Evolutionary conservation across 1,140 invertebrate species (phyloP).

Genomic region (Acromyrmex heyeri): DNA sequence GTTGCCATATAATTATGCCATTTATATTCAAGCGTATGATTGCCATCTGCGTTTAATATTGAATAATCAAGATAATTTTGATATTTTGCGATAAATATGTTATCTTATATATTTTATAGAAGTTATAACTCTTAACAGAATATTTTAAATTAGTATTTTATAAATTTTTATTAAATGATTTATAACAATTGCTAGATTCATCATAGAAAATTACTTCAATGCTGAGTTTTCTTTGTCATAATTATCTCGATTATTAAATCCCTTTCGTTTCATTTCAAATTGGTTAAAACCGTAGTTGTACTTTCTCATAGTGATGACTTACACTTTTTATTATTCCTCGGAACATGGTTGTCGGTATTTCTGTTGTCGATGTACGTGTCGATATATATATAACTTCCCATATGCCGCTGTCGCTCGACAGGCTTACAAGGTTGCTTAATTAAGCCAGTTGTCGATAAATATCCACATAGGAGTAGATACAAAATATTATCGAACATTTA

Average conservation of each 20-base stretch:
- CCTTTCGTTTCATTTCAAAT: not conserved
- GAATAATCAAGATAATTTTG: constrained; percentile 29
- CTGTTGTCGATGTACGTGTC: constrained; percentile 1
- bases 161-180: not conserved
- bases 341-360: constrained; percentile 10
- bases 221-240: not conserved
- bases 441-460: constrained; percentile 58
- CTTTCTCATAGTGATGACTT: not conserved
- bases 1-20: constrained; percentile 15
- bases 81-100: not conserved
- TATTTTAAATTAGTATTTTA: not conserved
- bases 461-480: not conserved
- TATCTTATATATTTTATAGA: not conserved
- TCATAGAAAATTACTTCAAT: not conserved
- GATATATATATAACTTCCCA: constrained; percentile 26
- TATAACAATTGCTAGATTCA: not conserved
- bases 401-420: constrained; percentile 4
- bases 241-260: constrained; percentile 18
- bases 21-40: constrained; percentile 39
- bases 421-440: constrained; percentile 65
- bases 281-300: not conserved
- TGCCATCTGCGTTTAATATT: constrained; percentile 17
- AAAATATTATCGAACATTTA: constrained; percentile 46
- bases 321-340: constrained; percentile 19
- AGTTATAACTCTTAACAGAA: not conserved